Conservation (phyloP, 2,797 vertebrate species). For the Catamblyrhynchus diadema region DNA sequence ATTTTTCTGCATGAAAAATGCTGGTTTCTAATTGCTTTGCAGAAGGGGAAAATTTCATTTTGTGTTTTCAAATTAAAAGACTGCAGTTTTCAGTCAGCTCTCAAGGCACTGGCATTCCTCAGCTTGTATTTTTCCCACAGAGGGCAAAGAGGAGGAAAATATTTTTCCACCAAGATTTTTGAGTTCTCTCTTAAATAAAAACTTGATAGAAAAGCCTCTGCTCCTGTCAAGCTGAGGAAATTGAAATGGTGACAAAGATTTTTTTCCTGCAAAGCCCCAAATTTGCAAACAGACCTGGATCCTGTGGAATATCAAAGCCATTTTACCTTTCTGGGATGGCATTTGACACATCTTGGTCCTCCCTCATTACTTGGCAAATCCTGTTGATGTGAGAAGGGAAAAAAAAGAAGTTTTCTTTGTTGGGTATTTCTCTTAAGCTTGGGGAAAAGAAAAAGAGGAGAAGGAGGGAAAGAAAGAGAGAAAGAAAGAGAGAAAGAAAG, state of each 20-base stretch:
- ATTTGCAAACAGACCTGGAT: not conserved
- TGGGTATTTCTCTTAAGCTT: not conserved
- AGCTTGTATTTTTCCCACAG: not conserved
- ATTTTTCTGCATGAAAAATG: not conserved
- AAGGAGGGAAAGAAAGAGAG: no score
- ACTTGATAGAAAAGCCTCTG: accelerated
- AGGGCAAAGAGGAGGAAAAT: not conserved
- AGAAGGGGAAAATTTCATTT: not conserved
- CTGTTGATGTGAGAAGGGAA: not conserved
- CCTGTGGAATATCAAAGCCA: not conserved
- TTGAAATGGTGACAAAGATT: not conserved
- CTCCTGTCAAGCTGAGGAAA: not conserved
- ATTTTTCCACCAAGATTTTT: not conserved
- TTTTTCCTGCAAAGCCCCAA: not conserved
- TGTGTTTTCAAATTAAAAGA: not conserved
- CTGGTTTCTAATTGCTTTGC: not conserved
- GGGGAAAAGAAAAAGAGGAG: not conserved
- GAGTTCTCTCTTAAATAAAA: not conserved
- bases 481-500: no score
- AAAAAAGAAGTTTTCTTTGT: not conserved
- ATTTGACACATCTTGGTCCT: not conserved
- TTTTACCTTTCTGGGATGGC: not conserved
- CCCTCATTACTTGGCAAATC: not conserved
- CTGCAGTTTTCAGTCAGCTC: not conserved
- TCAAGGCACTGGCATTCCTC: not conserved